These are phyloP conservation scores for Pitta sordida DNA, from an alignment of 2,113 vertebrate genomes.

Conservation along the genomic window DNA sequence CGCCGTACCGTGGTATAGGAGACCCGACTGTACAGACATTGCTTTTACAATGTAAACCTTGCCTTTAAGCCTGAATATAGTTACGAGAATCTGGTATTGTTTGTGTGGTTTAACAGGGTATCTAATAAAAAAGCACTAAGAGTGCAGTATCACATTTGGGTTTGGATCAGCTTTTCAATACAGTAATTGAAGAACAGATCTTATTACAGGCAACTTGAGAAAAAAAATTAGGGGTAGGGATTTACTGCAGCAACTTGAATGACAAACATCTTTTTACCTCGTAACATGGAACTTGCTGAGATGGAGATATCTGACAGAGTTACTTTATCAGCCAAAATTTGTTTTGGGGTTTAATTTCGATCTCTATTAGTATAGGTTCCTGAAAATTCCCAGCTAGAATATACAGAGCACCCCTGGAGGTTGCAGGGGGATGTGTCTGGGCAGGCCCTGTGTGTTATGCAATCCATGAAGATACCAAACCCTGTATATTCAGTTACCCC, in stretches of 20 bases:
- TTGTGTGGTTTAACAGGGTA: not conserved
- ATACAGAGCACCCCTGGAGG: too few species aligned
- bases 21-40: not conserved
- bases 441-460: too few species aligned
- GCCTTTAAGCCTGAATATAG: not conserved
- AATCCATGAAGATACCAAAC: too few species aligned
- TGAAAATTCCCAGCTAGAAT: not conserved
- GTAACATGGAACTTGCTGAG: not conserved
- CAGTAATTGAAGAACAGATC: not conserved
- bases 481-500: too few species aligned
- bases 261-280: not conserved
- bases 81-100: not conserved
- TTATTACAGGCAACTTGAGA: not conserved
- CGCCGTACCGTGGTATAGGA: too few species aligned
- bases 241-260: not conserved
- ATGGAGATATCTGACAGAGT: not conserved
- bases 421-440: too few species aligned
- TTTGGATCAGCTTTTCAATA: not conserved
- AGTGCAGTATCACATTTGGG: not conserved
- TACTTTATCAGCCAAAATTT: not conserved
- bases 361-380: not conserved
- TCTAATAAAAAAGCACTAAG: not conserved
- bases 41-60: not conserved
- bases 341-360: not conserved
- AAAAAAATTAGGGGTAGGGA: not conserved